phyloP scores from a whole-genome alignment of 2,113 vertebrate genomes.

The Bettongia penicillata region DNA sequence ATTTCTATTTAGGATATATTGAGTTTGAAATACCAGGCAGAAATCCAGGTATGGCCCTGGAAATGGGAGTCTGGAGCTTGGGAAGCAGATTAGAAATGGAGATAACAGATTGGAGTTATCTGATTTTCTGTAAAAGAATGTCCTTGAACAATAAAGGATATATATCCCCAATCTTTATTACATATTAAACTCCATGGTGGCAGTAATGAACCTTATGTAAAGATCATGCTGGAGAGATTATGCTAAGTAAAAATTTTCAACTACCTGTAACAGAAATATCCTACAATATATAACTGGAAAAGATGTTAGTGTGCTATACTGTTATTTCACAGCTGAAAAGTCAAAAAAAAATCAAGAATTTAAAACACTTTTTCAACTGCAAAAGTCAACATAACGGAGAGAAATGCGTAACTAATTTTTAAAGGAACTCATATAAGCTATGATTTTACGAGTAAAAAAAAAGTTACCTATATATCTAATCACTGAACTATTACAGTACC shows the following conservation, averaged over 20 bases:
- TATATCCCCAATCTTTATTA: background rate
- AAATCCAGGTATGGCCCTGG: background rate
- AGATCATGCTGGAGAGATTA: background rate
- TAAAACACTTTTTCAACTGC: background rate
- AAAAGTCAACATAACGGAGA: slow-evolving; percentile 22
- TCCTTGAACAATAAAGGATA: background rate
- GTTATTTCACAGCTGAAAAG: slow-evolving; percentile 14
- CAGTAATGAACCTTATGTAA: slow-evolving; percentile 43
- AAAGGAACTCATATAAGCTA: slow-evolving; percentile 15
- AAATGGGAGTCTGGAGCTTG: background rate
- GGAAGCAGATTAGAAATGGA: background rate
- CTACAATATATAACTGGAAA: background rate
- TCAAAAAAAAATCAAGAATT: background rate
- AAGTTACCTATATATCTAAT: slow-evolving; percentile 18
- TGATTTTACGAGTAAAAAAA: background rate
- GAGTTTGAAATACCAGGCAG: background rate
- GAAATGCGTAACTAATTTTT: slow-evolving; percentile 27
- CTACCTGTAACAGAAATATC: background rate
- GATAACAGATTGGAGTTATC: background rate
- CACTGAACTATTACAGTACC: slow-evolving; percentile 41
- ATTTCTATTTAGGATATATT: background rate
- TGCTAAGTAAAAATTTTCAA: background rate
- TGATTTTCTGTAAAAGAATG: background rate
- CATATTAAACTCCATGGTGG: slow-evolving; percentile 24
- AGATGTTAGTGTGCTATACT: background rate